A percentile compares a stretch with the other conserved stretches of the same genome.
These are phyloP conservation scores for Propithecus perrieri DNA, from an alignment of 2,797 vertebrate species.

Conservation along the genomic window DNA sequence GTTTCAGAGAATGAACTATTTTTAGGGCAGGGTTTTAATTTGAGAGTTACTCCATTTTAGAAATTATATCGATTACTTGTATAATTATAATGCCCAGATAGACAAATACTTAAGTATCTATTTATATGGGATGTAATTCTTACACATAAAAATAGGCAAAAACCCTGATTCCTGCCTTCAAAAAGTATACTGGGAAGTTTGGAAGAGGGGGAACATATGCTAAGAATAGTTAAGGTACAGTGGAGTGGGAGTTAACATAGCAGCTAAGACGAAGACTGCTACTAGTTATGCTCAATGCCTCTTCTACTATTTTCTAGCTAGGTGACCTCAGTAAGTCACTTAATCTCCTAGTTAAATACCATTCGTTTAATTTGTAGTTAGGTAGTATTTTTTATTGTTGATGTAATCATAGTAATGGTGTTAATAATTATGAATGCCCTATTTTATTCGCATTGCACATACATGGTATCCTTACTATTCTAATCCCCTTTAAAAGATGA, in stretches of 20 bases:
- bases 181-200: neutral
- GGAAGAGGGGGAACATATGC: neutral
- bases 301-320: neutral
- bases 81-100: neutral
- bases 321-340: neutral
- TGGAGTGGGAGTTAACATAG: neutral
- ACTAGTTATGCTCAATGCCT: neutral
- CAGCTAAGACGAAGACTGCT: neutral
- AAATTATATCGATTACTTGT: neutral
- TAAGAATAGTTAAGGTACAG: neutral
- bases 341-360: neutral
- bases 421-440: too few relatives aligned
- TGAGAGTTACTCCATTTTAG: neutral
- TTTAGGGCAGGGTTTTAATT: neutral
- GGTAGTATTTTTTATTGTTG: too few relatives aligned
- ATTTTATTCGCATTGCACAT: too few relatives aligned
- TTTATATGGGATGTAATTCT: neutral
- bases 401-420: too few relatives aligned
- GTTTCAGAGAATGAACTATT: neutral
- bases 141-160: neutral
- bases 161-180: neutral
- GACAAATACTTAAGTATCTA: neutral
- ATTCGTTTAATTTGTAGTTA: too few relatives aligned
- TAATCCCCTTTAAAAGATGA: too few relatives aligned
- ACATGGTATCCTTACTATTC: too few relatives aligned